Evolutionary conservation across 2,797 vertebrate species (phyloP).

Genomic region (Eupleurogrammus muticus): DNA sequence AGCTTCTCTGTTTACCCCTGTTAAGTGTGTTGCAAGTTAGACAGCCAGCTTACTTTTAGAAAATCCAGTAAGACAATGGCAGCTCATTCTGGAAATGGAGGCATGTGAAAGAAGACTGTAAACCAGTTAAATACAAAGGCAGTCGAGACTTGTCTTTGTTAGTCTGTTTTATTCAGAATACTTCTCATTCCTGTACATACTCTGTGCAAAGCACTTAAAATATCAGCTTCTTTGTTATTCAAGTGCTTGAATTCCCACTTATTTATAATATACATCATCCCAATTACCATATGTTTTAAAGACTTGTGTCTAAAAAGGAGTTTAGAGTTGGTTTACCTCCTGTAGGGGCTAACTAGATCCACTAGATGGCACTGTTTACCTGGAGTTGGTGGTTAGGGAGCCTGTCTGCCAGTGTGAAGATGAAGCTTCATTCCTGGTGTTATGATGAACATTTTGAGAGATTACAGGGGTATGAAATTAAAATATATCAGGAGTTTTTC

Average conservation of each 20-base stretch:
- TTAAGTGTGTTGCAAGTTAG: constrained; percentile 6
- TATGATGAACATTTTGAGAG: not conserved
- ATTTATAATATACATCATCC: not conserved
- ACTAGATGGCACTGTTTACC: constrained; percentile 65
- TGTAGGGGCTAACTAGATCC: constrained; percentile 29
- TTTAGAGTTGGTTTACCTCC: not conserved
- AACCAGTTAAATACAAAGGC: constrained; percentile 34
- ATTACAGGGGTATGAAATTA: not conserved
- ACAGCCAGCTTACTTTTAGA: not conserved
- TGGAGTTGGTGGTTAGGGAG: not conserved
- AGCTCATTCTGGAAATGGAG: constrained; percentile 37
- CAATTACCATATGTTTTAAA: constrained; percentile 8
- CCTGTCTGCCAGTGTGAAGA: not conserved
- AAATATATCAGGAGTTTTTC: not conserved
- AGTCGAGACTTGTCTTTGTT: constrained; percentile 38
- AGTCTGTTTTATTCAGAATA: constrained; percentile 16
- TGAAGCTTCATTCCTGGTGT: not conserved
- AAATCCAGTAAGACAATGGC: constrained; percentile 21
- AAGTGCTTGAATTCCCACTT: not conserved
- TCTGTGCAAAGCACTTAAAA: not conserved
- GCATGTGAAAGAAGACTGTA: constrained; percentile 43
- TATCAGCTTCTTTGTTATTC: not conserved
- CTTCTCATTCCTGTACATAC: constrained; percentile 12
- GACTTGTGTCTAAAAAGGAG: not conserved
- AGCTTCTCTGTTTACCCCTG: not conserved